phyloP scores from a whole-genome alignment of 2,888 invertebrate species.

The Hipparchia semele region DNA sequence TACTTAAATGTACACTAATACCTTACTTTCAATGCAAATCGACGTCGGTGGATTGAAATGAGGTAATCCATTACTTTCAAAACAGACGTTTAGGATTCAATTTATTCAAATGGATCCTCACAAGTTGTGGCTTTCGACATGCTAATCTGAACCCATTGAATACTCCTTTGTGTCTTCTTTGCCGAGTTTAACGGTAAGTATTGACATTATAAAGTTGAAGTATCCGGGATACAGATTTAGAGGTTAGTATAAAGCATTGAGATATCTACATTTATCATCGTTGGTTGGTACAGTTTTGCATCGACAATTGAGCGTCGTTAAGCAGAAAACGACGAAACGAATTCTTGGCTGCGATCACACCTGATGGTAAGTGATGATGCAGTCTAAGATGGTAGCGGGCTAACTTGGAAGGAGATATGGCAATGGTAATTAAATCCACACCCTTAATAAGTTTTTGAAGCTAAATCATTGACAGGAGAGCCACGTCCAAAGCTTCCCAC shows the following conservation, averaged over 20 bases:
- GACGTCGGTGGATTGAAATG: conserved; percentile 36
- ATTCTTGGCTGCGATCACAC: no score
- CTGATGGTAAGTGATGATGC: no score
- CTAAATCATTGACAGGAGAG: no score
- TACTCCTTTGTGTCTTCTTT: conserved; percentile 23
- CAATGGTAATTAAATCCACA: no score
- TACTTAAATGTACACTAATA: conserved; percentile 2
- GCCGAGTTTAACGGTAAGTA: conserved; percentile 19
- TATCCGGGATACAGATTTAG: conserved; percentile 11
- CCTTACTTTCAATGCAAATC: conserved; percentile 34
- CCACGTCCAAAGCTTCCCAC: no score
- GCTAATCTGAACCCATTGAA: conserved; percentile 36
- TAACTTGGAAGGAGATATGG: no score
- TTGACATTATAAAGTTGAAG: conserved; percentile 23
- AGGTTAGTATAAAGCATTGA: not conserved
- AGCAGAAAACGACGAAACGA: no score
- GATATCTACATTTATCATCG: not conserved
- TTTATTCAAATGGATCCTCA: conserved; percentile 37
- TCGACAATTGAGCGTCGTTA: not conserved
- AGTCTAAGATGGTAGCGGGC: no score
- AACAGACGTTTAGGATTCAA: conserved; percentile 38
- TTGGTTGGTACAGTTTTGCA: not conserved
- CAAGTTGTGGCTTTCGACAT: conserved; percentile 40
- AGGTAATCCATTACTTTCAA: conserved; percentile 40
- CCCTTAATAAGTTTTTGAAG: no score